Evolutionary conservation across 2,113 vertebrate genomes (phyloP).

Genomic region (Laticauda colubrina): DNA sequence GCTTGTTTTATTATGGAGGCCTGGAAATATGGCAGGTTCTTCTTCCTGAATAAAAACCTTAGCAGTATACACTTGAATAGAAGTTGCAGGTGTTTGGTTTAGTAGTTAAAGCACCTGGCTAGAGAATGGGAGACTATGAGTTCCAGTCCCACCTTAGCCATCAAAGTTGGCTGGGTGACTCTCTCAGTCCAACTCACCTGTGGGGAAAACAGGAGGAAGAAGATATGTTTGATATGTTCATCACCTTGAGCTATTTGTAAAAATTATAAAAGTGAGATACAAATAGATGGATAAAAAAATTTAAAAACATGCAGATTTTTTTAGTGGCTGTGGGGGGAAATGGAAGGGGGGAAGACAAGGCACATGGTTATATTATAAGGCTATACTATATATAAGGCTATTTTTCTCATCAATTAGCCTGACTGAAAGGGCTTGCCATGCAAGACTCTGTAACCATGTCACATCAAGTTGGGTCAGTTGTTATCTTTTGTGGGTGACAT

Average conservation of each 20-base stretch:
- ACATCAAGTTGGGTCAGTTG: neutral
- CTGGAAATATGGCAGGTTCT: conserved; percentile 15
- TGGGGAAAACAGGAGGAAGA: neutral
- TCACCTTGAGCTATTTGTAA: neutral
- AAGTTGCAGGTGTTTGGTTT: neutral
- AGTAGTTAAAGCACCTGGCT: neutral
- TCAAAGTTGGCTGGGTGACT: neutral
- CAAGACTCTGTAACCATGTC: neutral
- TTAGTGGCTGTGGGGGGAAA: neutral
- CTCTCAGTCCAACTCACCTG: neutral
- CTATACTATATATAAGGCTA: too few species aligned
- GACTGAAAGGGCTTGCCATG: neutral
- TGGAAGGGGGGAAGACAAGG: neutral
- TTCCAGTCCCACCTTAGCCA: neutral
- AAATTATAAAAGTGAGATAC: neutral
- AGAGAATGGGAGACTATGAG: neutral
- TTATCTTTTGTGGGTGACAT: neutral
- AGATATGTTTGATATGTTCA: neutral
- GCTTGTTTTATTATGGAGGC: neutral
- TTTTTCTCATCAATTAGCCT: neutral
- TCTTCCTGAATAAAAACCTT: neutral
- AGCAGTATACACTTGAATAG: neutral
- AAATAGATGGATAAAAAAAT: neutral
- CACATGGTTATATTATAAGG: neutral
- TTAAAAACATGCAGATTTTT: neutral